A percentile compares a stretch with the other conserved stretches of the same genome.
Conservation (phyloP, 2,113 vertebrate genomes). For the Bos javanicus region DNA sequence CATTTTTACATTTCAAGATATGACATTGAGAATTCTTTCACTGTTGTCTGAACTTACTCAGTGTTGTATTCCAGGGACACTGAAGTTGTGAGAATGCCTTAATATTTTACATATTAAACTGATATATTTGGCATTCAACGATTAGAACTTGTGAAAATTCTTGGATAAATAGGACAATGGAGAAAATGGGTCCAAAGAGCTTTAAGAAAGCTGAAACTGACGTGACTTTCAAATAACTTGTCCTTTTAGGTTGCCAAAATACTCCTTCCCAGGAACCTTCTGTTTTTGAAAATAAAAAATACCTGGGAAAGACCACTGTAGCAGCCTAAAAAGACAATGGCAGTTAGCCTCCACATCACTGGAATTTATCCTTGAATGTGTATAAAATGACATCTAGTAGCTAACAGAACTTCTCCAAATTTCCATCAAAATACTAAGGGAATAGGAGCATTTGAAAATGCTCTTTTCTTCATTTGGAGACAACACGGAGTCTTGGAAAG, state of each 20-base stretch:
- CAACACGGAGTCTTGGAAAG: neutral
- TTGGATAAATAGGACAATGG: neutral
- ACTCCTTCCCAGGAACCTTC: neutral
- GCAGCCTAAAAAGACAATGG: neutral
- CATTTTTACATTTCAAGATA: neutral
- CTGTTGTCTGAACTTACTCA: neutral
- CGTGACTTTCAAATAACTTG: neutral
- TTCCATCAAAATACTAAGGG: neutral
- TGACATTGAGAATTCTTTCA: neutral
- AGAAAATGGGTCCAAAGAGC: neutral
- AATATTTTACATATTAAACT: conserved; percentile 6
- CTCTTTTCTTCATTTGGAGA: neutral
- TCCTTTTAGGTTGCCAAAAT: neutral
- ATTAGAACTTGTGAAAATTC: conserved; percentile 23
- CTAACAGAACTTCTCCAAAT: neutral
- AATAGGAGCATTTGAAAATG: neutral
- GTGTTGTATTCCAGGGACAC: neutral
- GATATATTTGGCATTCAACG: neutral
- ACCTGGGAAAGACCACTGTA: neutral
- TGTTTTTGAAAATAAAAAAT: neutral
- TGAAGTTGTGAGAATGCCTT: neutral
- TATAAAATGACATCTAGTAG: neutral
- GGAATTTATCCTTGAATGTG: conserved; percentile 17
- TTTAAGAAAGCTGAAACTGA: neutral
- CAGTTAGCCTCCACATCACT: neutral